Evolutionary conservation across 2,113 vertebrate genomes (phyloP).

Genomic region (Stigmatopora nigra): DNA sequence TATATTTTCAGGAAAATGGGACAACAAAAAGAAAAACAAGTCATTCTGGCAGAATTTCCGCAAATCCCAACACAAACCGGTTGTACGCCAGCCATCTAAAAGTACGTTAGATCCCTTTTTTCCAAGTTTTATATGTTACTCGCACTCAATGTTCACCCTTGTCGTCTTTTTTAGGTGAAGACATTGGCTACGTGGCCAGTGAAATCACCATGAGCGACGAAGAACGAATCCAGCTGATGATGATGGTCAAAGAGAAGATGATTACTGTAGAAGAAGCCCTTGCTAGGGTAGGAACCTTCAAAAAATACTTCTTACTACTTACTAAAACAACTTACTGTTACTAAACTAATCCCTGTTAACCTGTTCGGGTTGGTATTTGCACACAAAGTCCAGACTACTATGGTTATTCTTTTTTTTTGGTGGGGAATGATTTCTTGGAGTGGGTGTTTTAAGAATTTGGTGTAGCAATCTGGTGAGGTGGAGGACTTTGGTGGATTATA

Average conservation of each 20-base stretch:
- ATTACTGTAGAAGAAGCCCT: constrained; percentile 97
- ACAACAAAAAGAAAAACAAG: constrained; percentile 97
- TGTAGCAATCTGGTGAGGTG: constrained; percentile 46
- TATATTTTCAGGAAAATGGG: constrained; percentile 78
- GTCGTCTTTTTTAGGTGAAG: constrained; percentile 70
- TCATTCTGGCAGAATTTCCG: constrained; percentile 98
- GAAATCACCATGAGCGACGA: constrained; percentile 98
- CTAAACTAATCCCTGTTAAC: constrained; percentile 41
- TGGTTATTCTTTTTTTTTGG: constrained; percentile 8
- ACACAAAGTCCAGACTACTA: constrained; percentile 25
- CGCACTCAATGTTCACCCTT: not conserved
- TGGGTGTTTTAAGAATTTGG: constrained; percentile 40
- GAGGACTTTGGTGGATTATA: constrained; percentile 36
- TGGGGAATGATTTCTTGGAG: constrained; percentile 31
- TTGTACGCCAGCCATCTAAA: constrained; percentile 89
- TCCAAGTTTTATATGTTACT: not conserved
- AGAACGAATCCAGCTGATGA: constrained; percentile 95
- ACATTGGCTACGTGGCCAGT: constrained; percentile 92
- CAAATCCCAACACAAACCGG: constrained; percentile 84
- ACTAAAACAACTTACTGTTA: constrained; percentile 69
- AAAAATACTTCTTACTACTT: constrained; percentile 6
- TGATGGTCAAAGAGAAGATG: constrained; percentile 99
- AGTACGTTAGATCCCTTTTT: constrained; percentile 60
- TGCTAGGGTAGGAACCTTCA: constrained; percentile 78
- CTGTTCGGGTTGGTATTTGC: constrained; percentile 17